These are phyloP conservation scores for Mormoops blainvillei DNA, from an alignment of 2,113 vertebrate genomes.

Conservation along the genomic window DNA sequence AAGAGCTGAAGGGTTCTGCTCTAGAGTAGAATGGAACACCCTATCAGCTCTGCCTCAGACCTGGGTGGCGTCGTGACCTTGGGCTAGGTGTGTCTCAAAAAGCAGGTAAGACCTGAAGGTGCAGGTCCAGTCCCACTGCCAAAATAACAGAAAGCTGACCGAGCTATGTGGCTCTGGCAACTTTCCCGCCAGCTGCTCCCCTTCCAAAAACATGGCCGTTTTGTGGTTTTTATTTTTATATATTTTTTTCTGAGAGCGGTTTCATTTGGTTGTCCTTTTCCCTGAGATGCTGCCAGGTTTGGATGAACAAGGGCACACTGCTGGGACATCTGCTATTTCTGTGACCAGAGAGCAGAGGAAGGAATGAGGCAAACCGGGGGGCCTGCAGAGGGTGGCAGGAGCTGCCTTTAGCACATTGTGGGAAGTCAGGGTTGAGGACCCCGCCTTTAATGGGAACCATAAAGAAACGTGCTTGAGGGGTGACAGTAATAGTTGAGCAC, in stretches of 20 bases:
- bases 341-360: constrained; percentile 15
- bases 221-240: constrained; percentile 17
- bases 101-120: background rate
- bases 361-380: constrained; percentile 23
- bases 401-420: background rate
- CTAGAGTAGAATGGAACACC: background rate
- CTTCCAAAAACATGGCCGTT: background rate
- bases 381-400: background rate
- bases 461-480: constrained; percentile 63
- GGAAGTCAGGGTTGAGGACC: constrained; percentile 20
- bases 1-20: background rate
- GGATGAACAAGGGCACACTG: constrained; percentile 11
- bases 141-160: background rate
- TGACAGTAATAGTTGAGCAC: constrained; percentile 42
- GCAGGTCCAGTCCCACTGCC: background rate
- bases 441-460: constrained; percentile 52
- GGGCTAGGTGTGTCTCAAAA: background rate
- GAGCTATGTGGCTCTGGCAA: background rate
- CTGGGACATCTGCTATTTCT: constrained; percentile 40
- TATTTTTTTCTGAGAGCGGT: background rate
- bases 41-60: background rate
- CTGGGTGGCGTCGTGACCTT: background rate
- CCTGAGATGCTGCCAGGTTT: constrained; percentile 37
- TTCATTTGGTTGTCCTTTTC: constrained; percentile 49
- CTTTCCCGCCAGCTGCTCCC: background rate